Percentiles rank a stretch among this genome's conserved stretches.
These are phyloP conservation scores for Anagrus nilaparvatae DNA, from an alignment of 1,140 invertebrate species.

Conservation along the genomic window DNA sequence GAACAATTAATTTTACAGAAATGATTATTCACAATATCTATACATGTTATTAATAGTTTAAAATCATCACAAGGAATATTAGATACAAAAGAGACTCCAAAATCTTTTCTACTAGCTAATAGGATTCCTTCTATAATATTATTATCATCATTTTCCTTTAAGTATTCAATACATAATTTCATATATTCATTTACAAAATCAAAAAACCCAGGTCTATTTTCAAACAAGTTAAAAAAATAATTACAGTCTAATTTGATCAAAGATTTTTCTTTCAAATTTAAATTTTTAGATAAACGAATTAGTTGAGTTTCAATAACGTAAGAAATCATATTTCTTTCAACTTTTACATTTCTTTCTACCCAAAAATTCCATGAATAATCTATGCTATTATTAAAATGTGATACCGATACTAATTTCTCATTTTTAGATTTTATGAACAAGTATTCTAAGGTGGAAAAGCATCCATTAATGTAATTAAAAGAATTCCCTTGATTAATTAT, in stretches of 20 bases:
- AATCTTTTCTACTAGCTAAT: conserved; percentile 14
- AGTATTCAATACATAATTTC: conserved; percentile 12
- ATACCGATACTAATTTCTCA: too few relatives aligned
- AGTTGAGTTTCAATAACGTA: conserved; percentile 8
- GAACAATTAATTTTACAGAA: conserved; percentile 1
- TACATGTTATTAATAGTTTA: neutral
- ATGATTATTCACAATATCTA: conserved; percentile 2
- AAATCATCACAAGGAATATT: conserved; percentile 1
- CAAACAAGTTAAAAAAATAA: conserved; percentile 5
- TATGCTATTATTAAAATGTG: too few relatives aligned
- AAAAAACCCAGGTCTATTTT: conserved; percentile 24
- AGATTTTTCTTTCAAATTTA: neutral
- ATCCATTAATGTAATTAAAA: too few relatives aligned
- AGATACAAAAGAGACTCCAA: conserved; percentile 21
- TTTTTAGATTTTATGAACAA: too few relatives aligned
- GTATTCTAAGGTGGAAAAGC: too few relatives aligned
- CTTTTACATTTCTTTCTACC: neutral
- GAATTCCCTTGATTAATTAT: too few relatives aligned
- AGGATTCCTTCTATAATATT: conserved; percentile 17
- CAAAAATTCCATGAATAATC: conserved; percentile 12
- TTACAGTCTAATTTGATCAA: neutral
- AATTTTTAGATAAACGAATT: conserved; percentile 1
- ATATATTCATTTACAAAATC: conserved; percentile 23
- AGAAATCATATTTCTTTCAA: conserved; percentile 3
- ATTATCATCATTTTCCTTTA: conserved; percentile 8